A percentile compares a stretch with the other conserved stretches of the same genome.
These are phyloP conservation scores for Autographa pulchrina DNA, from an alignment of 2,888 invertebrate species.

Conservation along the genomic window DNA sequence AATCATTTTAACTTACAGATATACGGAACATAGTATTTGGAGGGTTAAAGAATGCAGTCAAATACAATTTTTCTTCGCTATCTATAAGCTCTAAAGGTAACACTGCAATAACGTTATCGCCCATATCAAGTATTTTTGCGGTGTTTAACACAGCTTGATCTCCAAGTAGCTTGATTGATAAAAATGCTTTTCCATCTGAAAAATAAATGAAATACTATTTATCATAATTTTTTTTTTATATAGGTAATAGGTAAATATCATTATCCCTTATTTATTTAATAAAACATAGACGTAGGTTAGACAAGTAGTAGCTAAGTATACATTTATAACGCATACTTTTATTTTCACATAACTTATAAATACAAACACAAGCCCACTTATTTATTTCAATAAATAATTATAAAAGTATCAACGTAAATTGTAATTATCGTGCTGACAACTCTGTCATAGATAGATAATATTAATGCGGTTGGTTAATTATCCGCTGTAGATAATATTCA, in stretches of 20 bases:
- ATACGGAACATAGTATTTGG: constrained; percentile 69
- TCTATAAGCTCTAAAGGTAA: constrained; percentile 59
- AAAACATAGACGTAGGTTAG: too few species aligned
- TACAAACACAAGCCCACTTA: too few species aligned
- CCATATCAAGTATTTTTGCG: constrained; percentile 64
- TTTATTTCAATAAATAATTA: background rate
- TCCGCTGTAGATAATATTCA: background rate
- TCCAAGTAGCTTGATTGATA: constrained; percentile 67
- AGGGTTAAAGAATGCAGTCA: constrained; percentile 59
- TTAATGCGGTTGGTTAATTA: background rate
- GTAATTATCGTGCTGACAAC: background rate
- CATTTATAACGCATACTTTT: too few species aligned
- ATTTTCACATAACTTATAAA: too few species aligned
- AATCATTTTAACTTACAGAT: constrained; percentile 63
- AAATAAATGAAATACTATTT: constrained; percentile 18
- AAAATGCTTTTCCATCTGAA: constrained; percentile 65
- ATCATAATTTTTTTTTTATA: too few species aligned
- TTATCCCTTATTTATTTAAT: too few species aligned
- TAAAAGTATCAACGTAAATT: background rate
- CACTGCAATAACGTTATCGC: constrained; percentile 57
- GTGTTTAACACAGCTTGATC: constrained; percentile 59
- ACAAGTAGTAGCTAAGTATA: too few species aligned
- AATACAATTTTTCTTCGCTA: constrained; percentile 65
- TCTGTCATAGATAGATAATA: background rate
- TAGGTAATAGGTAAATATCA: too few species aligned